phyloP scores from a whole-genome alignment of 2,797 vertebrate species.

The Microctenopoma steveboyesi region DNA sequence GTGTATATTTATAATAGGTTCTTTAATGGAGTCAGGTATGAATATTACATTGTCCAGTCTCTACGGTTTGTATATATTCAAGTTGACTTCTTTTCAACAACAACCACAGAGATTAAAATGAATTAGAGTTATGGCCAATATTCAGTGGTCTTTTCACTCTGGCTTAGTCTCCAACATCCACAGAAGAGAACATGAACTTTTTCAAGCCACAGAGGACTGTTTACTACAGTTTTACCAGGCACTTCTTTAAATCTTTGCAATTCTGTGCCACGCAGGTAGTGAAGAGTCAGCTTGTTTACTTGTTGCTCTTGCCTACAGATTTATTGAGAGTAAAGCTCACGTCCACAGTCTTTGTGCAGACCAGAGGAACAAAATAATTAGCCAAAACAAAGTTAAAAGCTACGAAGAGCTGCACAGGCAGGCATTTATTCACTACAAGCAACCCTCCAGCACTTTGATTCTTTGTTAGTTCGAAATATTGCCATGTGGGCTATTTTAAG shows the following conservation, averaged over 20 bases:
- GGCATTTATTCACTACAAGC: constrained; percentile 2
- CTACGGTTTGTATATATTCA: constrained; percentile 2
- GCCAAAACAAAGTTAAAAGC: constrained; percentile 25
- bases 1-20: constrained; percentile 16
- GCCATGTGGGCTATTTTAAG: background rate
- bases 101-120: background rate
- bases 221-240: constrained; percentile 9
- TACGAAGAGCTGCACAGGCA: constrained; percentile 22
- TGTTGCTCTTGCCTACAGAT: constrained; percentile 23
- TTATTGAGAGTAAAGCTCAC: constrained; percentile 13
- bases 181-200: background rate
- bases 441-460: constrained; percentile 18
- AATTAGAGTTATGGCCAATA: background rate
- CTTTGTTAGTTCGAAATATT: constrained; percentile 8
- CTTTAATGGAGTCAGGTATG: constrained; percentile 11
- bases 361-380: constrained; percentile 48
- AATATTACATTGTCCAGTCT: constrained; percentile 15
- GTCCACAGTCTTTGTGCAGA: constrained; percentile 2
- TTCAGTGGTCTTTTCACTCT: background rate
- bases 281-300: constrained; percentile 22
- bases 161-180: background rate
- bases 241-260: constrained; percentile 8
- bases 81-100: background rate
- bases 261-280: background rate
- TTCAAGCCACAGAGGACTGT: constrained; percentile 5